Conservation (phyloP, 2,797 vertebrate genomes). For the Nyctibius grandis region DNA sequence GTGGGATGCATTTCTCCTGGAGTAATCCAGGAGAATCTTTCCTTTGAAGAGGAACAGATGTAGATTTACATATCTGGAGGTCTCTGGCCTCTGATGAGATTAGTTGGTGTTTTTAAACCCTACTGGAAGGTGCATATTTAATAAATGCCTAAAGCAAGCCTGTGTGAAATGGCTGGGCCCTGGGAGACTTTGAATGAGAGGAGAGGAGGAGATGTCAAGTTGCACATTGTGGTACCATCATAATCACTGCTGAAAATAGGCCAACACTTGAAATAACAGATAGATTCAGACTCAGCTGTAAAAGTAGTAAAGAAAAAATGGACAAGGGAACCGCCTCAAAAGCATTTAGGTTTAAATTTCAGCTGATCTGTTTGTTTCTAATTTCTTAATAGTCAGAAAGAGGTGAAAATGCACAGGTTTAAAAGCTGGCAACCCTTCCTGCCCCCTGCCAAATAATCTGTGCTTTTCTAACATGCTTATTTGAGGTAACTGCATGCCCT, state of each 20-base stretch:
- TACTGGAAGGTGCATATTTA: slow-evolving; percentile 98
- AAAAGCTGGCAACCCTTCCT: not conserved
- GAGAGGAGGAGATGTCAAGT: slow-evolving; percentile 81
- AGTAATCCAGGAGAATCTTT: slow-evolving; percentile 95
- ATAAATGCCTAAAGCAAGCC: slow-evolving; percentile 95
- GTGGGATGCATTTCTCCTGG: slow-evolving; percentile 80
- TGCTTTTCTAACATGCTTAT: not conserved
- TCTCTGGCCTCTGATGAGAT: slow-evolving; percentile 98
- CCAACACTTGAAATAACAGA: slow-evolving; percentile 69
- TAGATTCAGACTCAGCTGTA: slow-evolving; percentile 50
- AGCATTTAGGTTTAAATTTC: slow-evolving; percentile 7
- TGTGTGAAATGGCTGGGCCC: slow-evolving; percentile 78
- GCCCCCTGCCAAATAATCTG: not conserved
- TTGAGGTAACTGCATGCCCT: not conserved
- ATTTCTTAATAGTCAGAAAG: not conserved
- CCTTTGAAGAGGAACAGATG: slow-evolving; percentile 99
- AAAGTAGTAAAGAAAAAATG: not conserved
- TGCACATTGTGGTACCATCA: slow-evolving; percentile 64
- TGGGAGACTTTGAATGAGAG: slow-evolving; percentile 86
- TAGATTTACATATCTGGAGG: slow-evolving; percentile 99
- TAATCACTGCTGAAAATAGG: slow-evolving; percentile 86
- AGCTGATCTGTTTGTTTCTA: not conserved
- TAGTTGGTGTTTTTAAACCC: slow-evolving; percentile 89
- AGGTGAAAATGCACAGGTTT: not conserved
- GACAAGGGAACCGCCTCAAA: not conserved